Conservation (phyloP, 2,888 invertebrate genomes). For the Masnerella sp. region DNA sequence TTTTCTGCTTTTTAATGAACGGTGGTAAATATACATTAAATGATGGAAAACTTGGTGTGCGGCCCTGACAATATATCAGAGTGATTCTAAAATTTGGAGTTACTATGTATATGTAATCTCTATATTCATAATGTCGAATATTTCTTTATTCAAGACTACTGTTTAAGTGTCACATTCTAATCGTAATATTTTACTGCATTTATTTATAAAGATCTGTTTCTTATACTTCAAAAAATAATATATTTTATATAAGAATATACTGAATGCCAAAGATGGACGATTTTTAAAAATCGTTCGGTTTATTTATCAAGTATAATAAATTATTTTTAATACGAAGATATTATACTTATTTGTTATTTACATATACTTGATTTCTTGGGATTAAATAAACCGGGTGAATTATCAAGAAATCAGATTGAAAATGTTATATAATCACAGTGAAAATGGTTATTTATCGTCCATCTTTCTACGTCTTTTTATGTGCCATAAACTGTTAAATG, state of each 20-base stretch:
- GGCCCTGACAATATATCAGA: constrained; percentile 21
- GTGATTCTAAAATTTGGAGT: constrained; percentile 21
- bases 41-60: no score
- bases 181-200: constrained; percentile 23
- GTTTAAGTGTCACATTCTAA: constrained; percentile 13
- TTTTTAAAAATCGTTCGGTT: constrained; percentile 10
- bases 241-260: constrained; percentile 41
- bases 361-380: no score
- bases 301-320: constrained; percentile 14
- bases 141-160: constrained; percentile 11
- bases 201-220: constrained; percentile 32
- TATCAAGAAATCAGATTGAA: no score
- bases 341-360: no score
- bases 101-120: neutral
- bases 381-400: no score
- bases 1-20: no score
- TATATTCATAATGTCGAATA: constrained; percentile 5
- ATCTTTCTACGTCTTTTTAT: constrained; percentile 25
- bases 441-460: no score
- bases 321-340: no score
- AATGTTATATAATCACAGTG: neutral
- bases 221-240: constrained; percentile 34
- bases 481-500: constrained; percentile 25
- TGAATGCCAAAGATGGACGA: constrained; percentile 45
- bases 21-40: no score